phyloP scores from a whole-genome alignment of 2,113 vertebrate genomes.

The Cariama cristata region DNA sequence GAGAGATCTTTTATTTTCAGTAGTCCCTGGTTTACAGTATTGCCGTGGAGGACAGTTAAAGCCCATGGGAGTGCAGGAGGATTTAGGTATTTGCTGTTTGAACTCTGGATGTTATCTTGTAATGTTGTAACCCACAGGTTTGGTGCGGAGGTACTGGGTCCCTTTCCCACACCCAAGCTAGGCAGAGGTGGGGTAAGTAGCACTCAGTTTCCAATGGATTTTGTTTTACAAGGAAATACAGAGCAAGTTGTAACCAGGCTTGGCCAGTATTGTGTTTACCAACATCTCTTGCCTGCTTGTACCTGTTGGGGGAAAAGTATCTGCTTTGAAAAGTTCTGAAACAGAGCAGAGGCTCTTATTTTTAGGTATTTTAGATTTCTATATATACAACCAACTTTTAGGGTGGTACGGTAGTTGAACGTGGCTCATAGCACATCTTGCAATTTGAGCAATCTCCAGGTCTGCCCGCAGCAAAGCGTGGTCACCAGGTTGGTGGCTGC shows the following conservation, averaged over 20 bases:
- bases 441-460: not conserved
- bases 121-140: not conserved
- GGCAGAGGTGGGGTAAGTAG: not conserved
- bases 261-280: accelerated
- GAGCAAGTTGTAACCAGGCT: accelerated
- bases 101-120: not conserved
- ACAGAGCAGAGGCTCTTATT: accelerated
- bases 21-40: not conserved
- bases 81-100: not conserved
- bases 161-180: not conserved
- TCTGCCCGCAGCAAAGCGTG: not conserved
- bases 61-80: accelerated
- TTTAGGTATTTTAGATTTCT: accelerated
- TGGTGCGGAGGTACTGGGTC: not conserved
- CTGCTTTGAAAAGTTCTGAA: not conserved
- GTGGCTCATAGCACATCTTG: accelerated
- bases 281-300: not conserved
- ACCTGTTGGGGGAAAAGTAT: accelerated
- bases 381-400: accelerated
- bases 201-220: accelerated
- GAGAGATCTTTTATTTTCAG: not conserved
- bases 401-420: not conserved
- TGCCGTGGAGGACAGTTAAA: not conserved
- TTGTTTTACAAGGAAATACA: not conserved
- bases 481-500: not conserved